Evolutionary conservation across 2,113 vertebrate genomes (phyloP).

Genomic region (Monarcha castaneiventris): DNA sequence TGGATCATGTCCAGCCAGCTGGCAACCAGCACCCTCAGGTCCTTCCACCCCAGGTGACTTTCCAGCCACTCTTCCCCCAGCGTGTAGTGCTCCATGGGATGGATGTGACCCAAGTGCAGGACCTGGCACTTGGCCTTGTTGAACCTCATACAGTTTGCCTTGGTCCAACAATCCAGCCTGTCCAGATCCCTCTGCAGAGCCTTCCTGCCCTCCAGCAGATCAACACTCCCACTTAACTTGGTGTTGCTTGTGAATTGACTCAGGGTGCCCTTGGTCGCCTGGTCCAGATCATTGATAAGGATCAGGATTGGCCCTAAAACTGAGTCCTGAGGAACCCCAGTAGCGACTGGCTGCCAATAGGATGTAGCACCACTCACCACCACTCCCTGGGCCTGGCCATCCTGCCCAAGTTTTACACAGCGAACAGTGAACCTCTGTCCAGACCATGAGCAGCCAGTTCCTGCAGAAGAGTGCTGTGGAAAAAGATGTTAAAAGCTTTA

Average conservation of each 20-base stretch:
- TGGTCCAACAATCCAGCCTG: neutral
- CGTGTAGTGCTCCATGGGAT: neutral
- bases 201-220: neutral
- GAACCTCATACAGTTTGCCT: neutral
- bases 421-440: neutral
- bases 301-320: neutral
- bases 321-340: neutral
- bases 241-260: neutral
- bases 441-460: neutral
- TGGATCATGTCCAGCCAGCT: neutral
- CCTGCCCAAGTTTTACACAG: neutral
- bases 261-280: neutral
- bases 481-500: neutral
- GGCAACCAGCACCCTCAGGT: neutral
- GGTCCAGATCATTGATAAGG: neutral
- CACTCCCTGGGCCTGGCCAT: too few species aligned
- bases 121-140: neutral
- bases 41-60: neutral
- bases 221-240: neutral
- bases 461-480: neutral
- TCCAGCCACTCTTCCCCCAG: neutral
- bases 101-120: neutral
- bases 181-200: neutral
- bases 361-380: neutral
- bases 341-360: neutral